These are phyloP conservation scores for Nezara viridula DNA, from an alignment of 2,888 invertebrate species.

Conservation along the genomic window DNA sequence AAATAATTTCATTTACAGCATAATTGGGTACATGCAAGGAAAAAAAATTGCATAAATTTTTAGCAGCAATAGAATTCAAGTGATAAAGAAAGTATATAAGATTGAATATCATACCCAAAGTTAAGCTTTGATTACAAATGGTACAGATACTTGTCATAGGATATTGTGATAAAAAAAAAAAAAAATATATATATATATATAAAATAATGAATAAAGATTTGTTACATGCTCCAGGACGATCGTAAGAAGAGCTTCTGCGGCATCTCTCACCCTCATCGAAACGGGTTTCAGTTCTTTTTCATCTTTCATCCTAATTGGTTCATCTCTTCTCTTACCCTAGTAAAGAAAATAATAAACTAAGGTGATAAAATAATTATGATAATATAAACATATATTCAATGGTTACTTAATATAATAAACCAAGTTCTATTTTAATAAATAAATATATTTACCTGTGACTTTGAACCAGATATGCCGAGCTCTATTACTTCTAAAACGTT, in stretches of 20 bases:
- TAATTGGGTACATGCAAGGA: too few relatives aligned
- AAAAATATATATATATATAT: too few relatives aligned
- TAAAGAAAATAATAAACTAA: constrained; percentile 54
- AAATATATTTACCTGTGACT: constrained; percentile 72
- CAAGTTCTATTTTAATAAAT: too few relatives aligned
- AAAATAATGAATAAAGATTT: not conserved
- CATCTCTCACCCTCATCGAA: constrained; percentile 97
- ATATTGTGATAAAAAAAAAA: too few relatives aligned
- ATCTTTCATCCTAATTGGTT: constrained; percentile 89
- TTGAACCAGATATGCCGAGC: constrained; percentile 96
- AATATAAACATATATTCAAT: not conserved
- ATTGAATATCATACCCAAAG: too few relatives aligned
- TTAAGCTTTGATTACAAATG: too few relatives aligned
- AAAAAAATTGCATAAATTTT: too few relatives aligned
- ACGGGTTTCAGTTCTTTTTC: constrained; percentile 97
- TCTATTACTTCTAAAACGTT: constrained; percentile 97
- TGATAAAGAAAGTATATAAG: too few relatives aligned
- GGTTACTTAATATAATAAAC: too few relatives aligned
- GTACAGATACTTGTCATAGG: too few relatives aligned
- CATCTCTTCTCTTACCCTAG: constrained; percentile 85
- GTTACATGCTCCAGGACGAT: constrained; percentile 89
- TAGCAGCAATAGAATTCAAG: too few relatives aligned
- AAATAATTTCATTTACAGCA: too few relatives aligned
- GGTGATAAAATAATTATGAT: not conserved
- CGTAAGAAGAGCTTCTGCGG: constrained; percentile 93